Evolutionary conservation across 2,797 vertebrate species (phyloP), one percentile per base, ranked within the genome.

Genomic region (Mareca penelope): DNA sequence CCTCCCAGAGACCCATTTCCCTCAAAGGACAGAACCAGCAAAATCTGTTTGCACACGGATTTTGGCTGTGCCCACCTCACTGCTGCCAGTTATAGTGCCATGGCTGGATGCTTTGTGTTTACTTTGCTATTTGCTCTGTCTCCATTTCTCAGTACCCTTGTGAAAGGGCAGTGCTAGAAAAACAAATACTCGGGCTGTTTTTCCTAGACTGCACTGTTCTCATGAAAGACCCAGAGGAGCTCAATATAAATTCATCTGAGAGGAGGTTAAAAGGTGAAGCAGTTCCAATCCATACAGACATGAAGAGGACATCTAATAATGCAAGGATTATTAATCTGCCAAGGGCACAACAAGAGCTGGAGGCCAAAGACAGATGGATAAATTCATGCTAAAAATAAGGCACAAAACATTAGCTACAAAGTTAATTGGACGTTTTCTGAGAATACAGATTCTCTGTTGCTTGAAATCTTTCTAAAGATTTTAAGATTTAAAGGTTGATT

Each of bases 231-330:
- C 3, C 21, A 19, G 33, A 42, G 35, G 48, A 85, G 35, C 42
- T 78, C 55, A 46, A 4, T 15, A 7, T 9, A 63, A 80, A 40
- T 78, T 81, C 46, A 35, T 9, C 13, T n/a, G 55, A 81, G 71
- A 35, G 46, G 17, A 88, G 78, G 88, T 88, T 72, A 90, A 95
- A 93, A 88, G 94, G 80, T 79, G 73, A 90, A 79, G n/a, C 31
- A 88, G 80, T 87, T 90, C 90, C 59, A 69, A 76, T 79, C 56
- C 78, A 40, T 52, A 26, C 6, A 76, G 55, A 72, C 40, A 39
- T 1, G 23, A 78, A 71, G 55, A 86, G 83, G 86, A 92, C 75
- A 90, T 84, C 68, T 90, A 81, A 80, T 90, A 96, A 94, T 73
- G 35, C 46, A 87, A 12, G 42, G 70, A 52, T 85, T 61, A 86